phyloP scores from a whole-genome alignment of 2,797 vertebrate species.

The Rhynchonycteris naso region DNA sequence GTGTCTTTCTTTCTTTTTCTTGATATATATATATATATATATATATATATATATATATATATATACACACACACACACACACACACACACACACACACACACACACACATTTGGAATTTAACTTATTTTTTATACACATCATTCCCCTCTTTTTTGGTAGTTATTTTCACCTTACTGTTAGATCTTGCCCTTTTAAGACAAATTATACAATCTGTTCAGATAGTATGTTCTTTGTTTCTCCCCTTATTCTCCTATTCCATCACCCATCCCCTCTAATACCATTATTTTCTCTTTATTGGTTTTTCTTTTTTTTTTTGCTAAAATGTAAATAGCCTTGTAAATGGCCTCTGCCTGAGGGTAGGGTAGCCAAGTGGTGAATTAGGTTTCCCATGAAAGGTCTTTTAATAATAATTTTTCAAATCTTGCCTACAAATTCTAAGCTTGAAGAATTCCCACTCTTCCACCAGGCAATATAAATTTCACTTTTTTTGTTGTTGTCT shows the following conservation, averaged over 20 bases:
- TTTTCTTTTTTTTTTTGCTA: fast-evolving
- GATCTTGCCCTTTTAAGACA: not conserved
- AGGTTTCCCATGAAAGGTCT: not conserved
- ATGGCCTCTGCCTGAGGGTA: not conserved
- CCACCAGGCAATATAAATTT: not conserved
- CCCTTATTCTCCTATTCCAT: too few relatives aligned
- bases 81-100: too few relatives aligned
- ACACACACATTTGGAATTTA: not conserved
- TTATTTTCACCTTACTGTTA: not conserved
- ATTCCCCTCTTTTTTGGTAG: not conserved
- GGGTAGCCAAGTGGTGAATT: not conserved
- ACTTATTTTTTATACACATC: not conserved
- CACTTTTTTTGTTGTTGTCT: not conserved
- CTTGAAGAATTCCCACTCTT: not conserved
- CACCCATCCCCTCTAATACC: not conserved
- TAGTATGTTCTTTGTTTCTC: not conserved
- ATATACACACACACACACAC: too few relatives aligned
- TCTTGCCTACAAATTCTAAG: not conserved
- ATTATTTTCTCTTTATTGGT: not conserved
- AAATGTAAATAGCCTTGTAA: not conserved
- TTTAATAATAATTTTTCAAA: not conserved
- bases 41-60: too few relatives aligned
- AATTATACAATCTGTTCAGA: not conserved
- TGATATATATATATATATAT: not conserved
- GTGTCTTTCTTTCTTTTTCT: not conserved